Percentiles rank a stretch among this genome's conserved stretches.
Conservation (phyloP, 2,888 invertebrate genomes). For the Meliscaeva auricollis region DNA sequence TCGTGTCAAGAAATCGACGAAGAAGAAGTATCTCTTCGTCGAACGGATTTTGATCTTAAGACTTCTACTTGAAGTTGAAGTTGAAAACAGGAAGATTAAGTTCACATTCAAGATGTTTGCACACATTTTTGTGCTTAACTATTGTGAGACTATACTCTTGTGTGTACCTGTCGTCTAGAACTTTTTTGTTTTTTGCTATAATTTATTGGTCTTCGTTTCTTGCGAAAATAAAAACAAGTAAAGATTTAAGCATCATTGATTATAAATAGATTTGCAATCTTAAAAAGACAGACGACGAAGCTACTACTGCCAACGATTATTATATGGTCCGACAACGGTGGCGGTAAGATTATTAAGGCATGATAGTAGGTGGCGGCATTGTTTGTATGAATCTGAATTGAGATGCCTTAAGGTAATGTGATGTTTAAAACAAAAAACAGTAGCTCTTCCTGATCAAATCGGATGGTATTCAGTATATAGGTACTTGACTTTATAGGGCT, state of each 20-base stretch:
- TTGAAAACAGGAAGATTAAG: constrained; percentile 42
- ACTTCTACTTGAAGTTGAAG: background rate
- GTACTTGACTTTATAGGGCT: constrained; percentile 29
- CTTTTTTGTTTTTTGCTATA: background rate
- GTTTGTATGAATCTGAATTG: background rate
- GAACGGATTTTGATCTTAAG: constrained; percentile 24
- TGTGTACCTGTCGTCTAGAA: constrained; percentile 24
- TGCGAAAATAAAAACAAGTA: background rate
- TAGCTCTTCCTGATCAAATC: constrained; percentile 18
- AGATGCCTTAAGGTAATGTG: constrained; percentile 15
- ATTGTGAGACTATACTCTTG: background rate
- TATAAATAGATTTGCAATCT: constrained; percentile 34
- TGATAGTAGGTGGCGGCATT: constrained; percentile 24
- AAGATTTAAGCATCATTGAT: constrained; percentile 24
- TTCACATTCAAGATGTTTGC: constrained; percentile 29
- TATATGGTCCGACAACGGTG: background rate
- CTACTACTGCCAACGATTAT: background rate
- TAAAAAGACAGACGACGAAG: background rate
- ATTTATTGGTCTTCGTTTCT: constrained; percentile 8
- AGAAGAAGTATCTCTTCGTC: background rate
- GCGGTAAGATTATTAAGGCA: background rate
- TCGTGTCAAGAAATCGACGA: constrained; percentile 23
- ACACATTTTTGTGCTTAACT: constrained; percentile 11
- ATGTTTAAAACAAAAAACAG: constrained; percentile 7
- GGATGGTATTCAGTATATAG: constrained; percentile 25